Conservation (phyloP, 2,888 invertebrate species). For the Orchesellides sinensis region DNA sequence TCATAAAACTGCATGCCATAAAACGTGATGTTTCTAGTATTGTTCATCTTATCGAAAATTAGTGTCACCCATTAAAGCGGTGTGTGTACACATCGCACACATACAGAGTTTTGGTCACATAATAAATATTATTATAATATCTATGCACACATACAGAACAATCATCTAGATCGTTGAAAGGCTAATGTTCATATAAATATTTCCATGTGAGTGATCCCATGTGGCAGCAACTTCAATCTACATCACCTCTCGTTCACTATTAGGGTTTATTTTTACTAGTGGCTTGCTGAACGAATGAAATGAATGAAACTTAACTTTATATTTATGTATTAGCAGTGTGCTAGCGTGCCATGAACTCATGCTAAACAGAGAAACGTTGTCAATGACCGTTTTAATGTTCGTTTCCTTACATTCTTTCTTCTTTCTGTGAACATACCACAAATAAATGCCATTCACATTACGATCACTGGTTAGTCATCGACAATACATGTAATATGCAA, state of each 20-base stretch:
- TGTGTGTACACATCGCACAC: neutral
- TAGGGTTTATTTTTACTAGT: neutral
- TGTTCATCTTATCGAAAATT: slow-evolving; percentile 13
- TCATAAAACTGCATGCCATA: neutral
- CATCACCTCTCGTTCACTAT: neutral
- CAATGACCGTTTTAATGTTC: slow-evolving; percentile 35
- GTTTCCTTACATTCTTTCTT: slow-evolving; percentile 13
- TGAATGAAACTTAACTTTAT: neutral
- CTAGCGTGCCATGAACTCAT: neutral
- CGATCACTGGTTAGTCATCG: too few species aligned
- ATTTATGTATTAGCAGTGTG: neutral
- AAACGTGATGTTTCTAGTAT: slow-evolving; percentile 7
- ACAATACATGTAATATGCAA: too few species aligned
- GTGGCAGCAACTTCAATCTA: neutral
- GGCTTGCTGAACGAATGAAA: neutral
- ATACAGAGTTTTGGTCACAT: neutral
- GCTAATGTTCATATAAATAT: neutral
- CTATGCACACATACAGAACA: neutral
- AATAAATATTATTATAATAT: neutral
- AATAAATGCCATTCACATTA: neutral
- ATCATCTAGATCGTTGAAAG: neutral
- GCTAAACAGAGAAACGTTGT: slow-evolving; percentile 17
- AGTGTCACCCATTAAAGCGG: neutral
- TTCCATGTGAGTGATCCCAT: neutral
- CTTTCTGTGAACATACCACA: neutral